These are phyloP conservation scores for Labrus mixtus DNA, from an alignment of 2,113 vertebrate species.

Conservation along the genomic window DNA sequence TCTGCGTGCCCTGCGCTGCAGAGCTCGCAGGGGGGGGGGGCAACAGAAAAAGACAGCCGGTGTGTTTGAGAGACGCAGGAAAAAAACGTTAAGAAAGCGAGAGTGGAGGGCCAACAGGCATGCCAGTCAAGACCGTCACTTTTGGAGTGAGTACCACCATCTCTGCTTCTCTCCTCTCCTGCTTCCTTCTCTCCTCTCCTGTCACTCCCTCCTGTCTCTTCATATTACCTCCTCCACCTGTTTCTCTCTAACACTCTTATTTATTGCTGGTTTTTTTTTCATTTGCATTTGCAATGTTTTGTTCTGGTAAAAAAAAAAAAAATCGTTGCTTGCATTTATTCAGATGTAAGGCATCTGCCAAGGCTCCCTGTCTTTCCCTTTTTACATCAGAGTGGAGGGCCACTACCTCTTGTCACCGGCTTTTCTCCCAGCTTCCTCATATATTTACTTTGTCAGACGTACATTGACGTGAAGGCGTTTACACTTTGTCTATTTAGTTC, in stretches of 20 bases:
- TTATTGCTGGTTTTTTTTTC: constrained; percentile 13
- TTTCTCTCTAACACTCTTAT: neutral
- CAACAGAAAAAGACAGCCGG: constrained; percentile 77
- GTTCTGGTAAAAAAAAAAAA: neutral
- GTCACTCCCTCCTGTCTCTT: constrained; percentile 27
- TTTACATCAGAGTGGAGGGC: constrained; percentile 36
- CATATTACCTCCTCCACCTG: neutral
- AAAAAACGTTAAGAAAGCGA: constrained; percentile 63
- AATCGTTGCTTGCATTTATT: constrained; percentile 29
- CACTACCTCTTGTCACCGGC: constrained; percentile 18
- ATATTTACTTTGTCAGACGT: neutral
- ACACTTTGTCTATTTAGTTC: constrained; percentile 22
- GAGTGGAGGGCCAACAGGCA: constrained; percentile 79
- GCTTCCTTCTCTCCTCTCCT: constrained; percentile 28
- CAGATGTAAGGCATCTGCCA: constrained; percentile 53
- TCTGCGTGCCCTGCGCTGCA: constrained; percentile 65
- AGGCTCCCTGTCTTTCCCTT: constrained; percentile 20
- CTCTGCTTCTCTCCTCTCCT: constrained; percentile 44
- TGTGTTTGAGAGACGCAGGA: constrained; percentile 65
- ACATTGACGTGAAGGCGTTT: constrained; percentile 31
- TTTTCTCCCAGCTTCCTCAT: constrained; percentile 10
- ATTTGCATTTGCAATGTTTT: constrained; percentile 15
- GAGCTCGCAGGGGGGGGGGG: constrained; percentile 74
- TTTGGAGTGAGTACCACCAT: constrained; percentile 84
- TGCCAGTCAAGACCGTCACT: constrained; percentile 83